These are phyloP conservation scores for Ferrisia virgata DNA, from an alignment of 2,888 invertebrate species.

Conservation along the genomic window DNA sequence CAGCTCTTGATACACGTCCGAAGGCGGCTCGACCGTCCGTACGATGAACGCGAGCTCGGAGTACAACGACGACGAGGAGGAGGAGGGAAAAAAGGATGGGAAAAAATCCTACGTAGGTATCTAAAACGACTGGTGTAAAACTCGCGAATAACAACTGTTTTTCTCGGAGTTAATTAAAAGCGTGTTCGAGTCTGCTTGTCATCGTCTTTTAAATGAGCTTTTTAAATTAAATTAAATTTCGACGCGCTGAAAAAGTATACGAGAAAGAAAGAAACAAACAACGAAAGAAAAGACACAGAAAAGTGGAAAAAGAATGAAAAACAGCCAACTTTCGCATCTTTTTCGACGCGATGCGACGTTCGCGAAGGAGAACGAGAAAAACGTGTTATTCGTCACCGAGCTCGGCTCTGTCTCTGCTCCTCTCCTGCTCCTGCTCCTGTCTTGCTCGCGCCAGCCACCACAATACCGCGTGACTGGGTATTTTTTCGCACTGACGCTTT, in stretches of 20 bases:
- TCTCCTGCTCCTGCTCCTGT: background rate
- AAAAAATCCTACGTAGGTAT: background rate
- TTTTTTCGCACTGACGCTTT: background rate
- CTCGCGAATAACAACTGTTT: slow-evolving; percentile 6
- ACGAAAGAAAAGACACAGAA: too few relatives aligned
- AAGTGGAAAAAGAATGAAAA: background rate
- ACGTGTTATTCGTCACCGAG: background rate
- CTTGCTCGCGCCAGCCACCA: background rate
- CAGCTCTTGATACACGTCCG: background rate
- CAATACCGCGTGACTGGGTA: background rate
- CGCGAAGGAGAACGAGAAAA: background rate
- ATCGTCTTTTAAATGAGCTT: slow-evolving; percentile 11
- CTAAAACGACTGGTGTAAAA: background rate
- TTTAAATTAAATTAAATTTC: slow-evolving; percentile 17
- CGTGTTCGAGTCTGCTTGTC: background rate
- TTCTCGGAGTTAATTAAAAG: background rate
- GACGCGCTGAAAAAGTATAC: too few relatives aligned
- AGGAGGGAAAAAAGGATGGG: background rate
- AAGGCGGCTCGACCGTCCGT: background rate
- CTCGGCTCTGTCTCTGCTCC: background rate
- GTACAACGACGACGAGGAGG: background rate
- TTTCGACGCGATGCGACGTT: background rate
- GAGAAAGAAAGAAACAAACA: background rate
- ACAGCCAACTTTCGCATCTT: background rate
- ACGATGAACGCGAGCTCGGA: too few relatives aligned